phyloP scores from a whole-genome alignment of 64 coral and sea anemone species.

The Catalaphyllia jardinei region DNA sequence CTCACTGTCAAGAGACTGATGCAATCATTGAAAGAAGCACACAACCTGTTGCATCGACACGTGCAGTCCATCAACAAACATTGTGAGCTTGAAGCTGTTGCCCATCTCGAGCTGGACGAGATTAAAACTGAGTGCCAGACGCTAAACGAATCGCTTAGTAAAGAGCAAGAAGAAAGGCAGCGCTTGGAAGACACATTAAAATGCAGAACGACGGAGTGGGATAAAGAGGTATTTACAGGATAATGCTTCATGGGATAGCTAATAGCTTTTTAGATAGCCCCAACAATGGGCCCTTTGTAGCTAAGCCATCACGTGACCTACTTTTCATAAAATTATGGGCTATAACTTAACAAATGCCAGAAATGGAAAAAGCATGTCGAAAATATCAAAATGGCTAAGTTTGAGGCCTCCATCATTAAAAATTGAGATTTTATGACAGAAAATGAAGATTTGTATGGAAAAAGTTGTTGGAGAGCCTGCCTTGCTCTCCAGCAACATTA shows the following conservation, averaged over 20 bases:
- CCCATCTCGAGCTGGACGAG: constrained; percentile 76
- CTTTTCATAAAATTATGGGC: no score
- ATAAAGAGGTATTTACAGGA: constrained; percentile 8
- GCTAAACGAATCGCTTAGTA: constrained; percentile 22
- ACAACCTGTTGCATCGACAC: constrained; percentile 64
- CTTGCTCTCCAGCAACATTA: no score
- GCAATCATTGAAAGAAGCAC: constrained; percentile 67
- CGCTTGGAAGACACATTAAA: constrained; percentile 5
- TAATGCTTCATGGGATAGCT: background rate
- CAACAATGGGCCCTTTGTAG: no score
- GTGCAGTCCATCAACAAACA: constrained; percentile 81
- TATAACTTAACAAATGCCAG: no score
- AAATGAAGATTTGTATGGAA: no score
- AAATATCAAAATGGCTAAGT: no score
- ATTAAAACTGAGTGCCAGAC: constrained; percentile 58
- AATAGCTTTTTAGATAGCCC: background rate
- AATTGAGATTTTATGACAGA: no score
- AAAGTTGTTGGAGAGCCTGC: no score
- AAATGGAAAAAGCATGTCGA: no score
- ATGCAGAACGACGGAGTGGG: background rate
- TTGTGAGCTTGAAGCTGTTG: constrained; percentile 63
- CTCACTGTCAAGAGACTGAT: constrained; percentile 63
- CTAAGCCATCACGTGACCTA: no score
- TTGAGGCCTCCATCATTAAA: no score
- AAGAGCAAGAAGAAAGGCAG: constrained; percentile 22